Percentiles rank a stretch among this genome's conserved stretches.
Conservation (phyloP, 92 coral and sea anemone species). For the Phenganax marumi region DNA sequence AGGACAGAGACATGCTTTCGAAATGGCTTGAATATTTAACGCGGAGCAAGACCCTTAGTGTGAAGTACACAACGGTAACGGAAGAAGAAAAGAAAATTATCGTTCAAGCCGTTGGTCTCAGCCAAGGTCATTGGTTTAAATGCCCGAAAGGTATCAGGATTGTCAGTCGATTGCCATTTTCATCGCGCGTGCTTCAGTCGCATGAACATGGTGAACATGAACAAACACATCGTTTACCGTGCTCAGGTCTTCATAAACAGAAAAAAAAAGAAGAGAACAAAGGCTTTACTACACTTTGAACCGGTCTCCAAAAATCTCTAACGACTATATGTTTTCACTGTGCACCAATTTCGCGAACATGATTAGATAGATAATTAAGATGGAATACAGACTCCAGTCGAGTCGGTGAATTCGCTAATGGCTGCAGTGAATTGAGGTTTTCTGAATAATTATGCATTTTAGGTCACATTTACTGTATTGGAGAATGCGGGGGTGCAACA, state of each 20-base stretch:
- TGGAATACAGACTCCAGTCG: no score
- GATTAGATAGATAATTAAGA: no score
- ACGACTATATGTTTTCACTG: no score
- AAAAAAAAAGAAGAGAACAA: background rate
- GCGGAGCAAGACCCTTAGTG: slow-evolving; percentile 29
- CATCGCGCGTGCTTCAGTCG: background rate
- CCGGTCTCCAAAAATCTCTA: no score
- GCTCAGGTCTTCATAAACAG: background rate
- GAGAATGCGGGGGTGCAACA: slow-evolving; percentile 92
- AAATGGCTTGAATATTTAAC: background rate
- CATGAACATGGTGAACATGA: no score
- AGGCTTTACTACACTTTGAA: background rate
- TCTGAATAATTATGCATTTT: background rate
- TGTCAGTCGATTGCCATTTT: no score
- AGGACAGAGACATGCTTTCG: background rate
- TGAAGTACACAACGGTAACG: slow-evolving; percentile 59
- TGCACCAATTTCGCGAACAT: no score
- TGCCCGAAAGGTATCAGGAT: slow-evolving; percentile 74
- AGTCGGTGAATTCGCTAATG: no score
- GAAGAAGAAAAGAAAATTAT: slow-evolving; percentile 67
- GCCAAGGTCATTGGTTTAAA: slow-evolving; percentile 90
- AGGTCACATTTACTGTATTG: slow-evolving; percentile 89
- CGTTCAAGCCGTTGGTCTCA: slow-evolving; percentile 71
- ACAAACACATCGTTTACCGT: no score
- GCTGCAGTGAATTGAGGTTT: background rate